Evolutionary conservation across 2,888 invertebrate species (phyloP), one percentile per base, ranked within the genome.

Genomic region (Microchrysa polita): DNA sequence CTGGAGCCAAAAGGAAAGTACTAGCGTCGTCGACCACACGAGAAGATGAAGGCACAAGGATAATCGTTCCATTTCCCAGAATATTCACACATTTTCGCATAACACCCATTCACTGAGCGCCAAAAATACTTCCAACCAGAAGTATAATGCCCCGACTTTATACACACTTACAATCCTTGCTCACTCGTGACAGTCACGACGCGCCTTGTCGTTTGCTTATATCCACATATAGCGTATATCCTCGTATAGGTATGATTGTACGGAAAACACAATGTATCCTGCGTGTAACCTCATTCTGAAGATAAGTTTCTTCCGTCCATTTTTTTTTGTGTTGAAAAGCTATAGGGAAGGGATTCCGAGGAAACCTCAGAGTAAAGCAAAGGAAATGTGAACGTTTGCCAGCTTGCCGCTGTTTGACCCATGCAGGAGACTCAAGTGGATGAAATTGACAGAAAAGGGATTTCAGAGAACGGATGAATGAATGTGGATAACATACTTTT

Each of bases 301-400:
- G 48, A 48, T 48, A 48, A 48, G 16, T 5, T 48, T 48, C 16
- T 48, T 48, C 48, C 48, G 48, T 48, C 48, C 7, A 34, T 34
- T 34, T 34, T 34, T 34, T 34, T 5, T 34, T 34, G 2, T 34
- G 27, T 34, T 34, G 4, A 34, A 34, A 34, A 34, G 27, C 27
- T 34, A n/a, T n/a, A n/a, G 42, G 7, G 12, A 42, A 10, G 48
- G 48, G 48, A n/a, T 12, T 2, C 48, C 48, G 2, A 12, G 5
- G 5, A 67, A n/a, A 16, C 14, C 40, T 53, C 2, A n/a, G 53
- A 67, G 53, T 16, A 67, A n/a, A 53, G 53, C 67, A 67, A n/a
- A n/a, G 53, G 67, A 67, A 67, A 27, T 67, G 27, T 14, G 23
- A 67, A 67, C 53, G 67, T 67, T 67, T 67, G 67, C 67, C 67